phyloP scores from a whole-genome alignment of 1,140 invertebrate genomes.

The Elysia chlorotica region DNA sequence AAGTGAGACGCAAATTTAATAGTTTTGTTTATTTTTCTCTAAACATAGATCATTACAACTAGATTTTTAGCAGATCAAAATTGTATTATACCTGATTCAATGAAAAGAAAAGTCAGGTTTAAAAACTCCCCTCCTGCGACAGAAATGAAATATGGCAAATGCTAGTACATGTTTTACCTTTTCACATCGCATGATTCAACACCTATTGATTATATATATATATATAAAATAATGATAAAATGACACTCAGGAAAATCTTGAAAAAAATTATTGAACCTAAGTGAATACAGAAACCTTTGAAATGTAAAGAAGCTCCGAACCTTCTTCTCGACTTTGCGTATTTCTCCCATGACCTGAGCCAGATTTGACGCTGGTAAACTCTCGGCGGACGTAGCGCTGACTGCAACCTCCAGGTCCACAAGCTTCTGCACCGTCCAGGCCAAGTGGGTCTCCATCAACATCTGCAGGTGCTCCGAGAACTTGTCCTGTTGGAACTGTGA shows the following conservation, averaged over 20 bases:
- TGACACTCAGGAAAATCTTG: background rate
- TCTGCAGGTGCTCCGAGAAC: slow-evolving; percentile 22
- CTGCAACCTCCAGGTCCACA: slow-evolving; percentile 20
- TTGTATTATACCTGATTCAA: too few relatives aligned
- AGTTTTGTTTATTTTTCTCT: too few relatives aligned
- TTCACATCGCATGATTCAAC: background rate
- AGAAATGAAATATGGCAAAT: background rate
- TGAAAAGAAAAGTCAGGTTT: too few relatives aligned
- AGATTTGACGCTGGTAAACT: slow-evolving; percentile 6
- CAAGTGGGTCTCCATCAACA: slow-evolving; percentile 20
- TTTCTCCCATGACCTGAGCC: slow-evolving; percentile 21
- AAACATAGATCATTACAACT: too few relatives aligned
- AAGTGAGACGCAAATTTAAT: too few relatives aligned
- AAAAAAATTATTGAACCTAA: background rate
- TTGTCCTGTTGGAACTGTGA: slow-evolving; percentile 19
- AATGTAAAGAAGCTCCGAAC: background rate
- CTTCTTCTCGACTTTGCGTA: slow-evolving; percentile 31
- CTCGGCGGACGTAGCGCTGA: background rate
- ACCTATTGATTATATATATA: background rate
- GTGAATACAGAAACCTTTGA: background rate
- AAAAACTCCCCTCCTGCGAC: background rate
- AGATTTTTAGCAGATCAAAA: too few relatives aligned
- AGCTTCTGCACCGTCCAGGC: slow-evolving; percentile 30
- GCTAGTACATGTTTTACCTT: background rate
- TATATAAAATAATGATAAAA: background rate